Conservation (phyloP, 2,797 vertebrate species). For the Eptatretus atami region DNA sequence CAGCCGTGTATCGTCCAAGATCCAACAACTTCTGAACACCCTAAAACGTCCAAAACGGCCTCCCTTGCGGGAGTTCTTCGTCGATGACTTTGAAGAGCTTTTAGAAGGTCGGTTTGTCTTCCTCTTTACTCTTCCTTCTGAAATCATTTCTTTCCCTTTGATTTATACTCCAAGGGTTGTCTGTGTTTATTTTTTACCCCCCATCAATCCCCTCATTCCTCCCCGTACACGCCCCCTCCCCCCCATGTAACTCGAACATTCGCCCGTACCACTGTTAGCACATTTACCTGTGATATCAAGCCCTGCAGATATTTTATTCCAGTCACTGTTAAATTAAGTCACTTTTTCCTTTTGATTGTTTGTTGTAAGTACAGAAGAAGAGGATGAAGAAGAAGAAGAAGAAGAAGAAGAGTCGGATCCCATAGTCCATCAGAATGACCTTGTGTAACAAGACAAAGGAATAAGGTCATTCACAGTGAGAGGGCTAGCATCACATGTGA, state of each 20-base stretch:
- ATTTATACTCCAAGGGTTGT: no score
- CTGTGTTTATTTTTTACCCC: not conserved
- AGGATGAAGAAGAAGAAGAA: no score
- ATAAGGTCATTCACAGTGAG: no score
- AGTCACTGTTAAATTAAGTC: no score
- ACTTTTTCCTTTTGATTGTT: no score
- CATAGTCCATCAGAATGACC: no score
- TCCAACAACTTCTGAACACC: conserved; percentile 82
- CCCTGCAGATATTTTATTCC: no score
- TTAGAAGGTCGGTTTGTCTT: conserved; percentile 31
- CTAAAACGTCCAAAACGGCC: conserved; percentile 77
- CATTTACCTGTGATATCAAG: no score
- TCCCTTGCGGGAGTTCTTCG: conserved; percentile 61
- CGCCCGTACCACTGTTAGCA: not conserved
- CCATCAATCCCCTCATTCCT: not conserved
- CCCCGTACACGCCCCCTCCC: not conserved
- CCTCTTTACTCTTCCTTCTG: not conserved
- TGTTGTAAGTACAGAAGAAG: no score
- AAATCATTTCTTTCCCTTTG: not conserved
- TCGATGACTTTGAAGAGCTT: conserved; percentile 75
- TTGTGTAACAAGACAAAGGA: no score
- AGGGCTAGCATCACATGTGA: no score
- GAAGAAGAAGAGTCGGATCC: no score
- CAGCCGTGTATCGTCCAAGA: conserved; percentile 84
- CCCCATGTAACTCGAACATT: not conserved